A percentile compares a stretch with the other conserved stretches of the same genome.
Conservation (phyloP, 2,113 vertebrate species). For the Bombycilla garrulus region DNA sequence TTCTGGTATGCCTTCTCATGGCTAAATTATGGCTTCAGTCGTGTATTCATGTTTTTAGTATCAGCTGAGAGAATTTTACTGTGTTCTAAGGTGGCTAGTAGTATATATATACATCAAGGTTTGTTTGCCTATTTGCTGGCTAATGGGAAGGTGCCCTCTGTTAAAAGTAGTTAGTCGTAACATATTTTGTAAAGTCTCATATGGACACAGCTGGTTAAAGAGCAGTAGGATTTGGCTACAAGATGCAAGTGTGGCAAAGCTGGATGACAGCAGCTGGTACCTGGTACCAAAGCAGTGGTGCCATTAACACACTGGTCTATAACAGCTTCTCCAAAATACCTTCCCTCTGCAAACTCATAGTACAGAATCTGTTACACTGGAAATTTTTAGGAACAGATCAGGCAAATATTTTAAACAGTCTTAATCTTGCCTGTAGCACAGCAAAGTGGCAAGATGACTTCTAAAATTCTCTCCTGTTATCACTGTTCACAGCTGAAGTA, state of each 20-base stretch:
- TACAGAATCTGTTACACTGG: not conserved
- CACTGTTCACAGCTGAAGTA: not conserved
- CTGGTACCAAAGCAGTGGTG: not conserved
- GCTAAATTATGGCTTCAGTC: not conserved
- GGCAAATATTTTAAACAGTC: not conserved
- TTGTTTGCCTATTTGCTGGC: not conserved
- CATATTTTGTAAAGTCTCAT: not conserved
- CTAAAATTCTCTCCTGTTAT: not conserved
- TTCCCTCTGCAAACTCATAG: not conserved
- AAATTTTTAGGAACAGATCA: not conserved
- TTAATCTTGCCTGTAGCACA: not conserved
- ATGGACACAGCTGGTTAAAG: not conserved
- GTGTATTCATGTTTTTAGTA: not conserved
- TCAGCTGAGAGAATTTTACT: not conserved
- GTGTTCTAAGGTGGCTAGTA: not conserved
- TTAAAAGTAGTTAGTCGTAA: not conserved
- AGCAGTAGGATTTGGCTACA: not conserved
- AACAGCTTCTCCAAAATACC: not conserved
- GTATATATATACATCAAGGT: not conserved
- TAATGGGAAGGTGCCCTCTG: not conserved
- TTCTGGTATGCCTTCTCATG: not conserved
- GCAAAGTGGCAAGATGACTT: not conserved
- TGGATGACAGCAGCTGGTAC: not conserved
- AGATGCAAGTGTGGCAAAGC: not conserved
- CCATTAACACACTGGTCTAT: not conserved